A percentile compares a stretch with the other conserved stretches of the same genome.
These are phyloP conservation scores for Xiphias gladius DNA, from an alignment of 2,113 vertebrate genomes.

Conservation along the genomic window DNA sequence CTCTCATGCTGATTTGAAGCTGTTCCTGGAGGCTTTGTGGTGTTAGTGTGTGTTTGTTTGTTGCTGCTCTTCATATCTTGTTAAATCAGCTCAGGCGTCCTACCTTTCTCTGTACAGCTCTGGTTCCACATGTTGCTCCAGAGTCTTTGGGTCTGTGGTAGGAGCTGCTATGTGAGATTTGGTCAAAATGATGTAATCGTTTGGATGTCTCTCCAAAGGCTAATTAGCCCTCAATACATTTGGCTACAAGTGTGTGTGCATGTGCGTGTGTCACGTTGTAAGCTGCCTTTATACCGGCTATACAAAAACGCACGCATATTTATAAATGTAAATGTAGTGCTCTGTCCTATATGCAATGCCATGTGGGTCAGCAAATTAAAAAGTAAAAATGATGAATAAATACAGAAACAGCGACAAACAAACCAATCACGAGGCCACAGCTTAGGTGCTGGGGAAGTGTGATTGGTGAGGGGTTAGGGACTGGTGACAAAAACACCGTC, in stretches of 20 bases:
- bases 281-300: not conserved
- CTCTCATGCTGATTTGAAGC: slow-evolving; percentile 8
- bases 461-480: no score
- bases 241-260: not conserved
- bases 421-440: no score
- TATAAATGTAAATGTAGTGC: not conserved
- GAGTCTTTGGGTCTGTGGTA: not conserved
- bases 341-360: not conserved
- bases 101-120: not conserved
- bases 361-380: not conserved
- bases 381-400: no score
- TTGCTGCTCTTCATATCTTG: not conserved
- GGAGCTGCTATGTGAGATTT: slow-evolving; percentile 28
- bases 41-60: not conserved
- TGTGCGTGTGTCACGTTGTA: not conserved
- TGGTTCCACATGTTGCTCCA: not conserved
- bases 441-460: no score
- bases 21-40: slow-evolving; percentile 7
- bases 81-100: not conserved
- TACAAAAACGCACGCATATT: no score
- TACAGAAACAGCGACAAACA: no score
- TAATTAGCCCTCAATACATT: slow-evolving; percentile 16
- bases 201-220: not conserved
- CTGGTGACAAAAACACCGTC: no score
- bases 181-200: slow-evolving; percentile 28